These are phyloP conservation scores for Pseudeuparius sepicola DNA, from an alignment of 2,888 invertebrate species.

Conservation along the genomic window DNA sequence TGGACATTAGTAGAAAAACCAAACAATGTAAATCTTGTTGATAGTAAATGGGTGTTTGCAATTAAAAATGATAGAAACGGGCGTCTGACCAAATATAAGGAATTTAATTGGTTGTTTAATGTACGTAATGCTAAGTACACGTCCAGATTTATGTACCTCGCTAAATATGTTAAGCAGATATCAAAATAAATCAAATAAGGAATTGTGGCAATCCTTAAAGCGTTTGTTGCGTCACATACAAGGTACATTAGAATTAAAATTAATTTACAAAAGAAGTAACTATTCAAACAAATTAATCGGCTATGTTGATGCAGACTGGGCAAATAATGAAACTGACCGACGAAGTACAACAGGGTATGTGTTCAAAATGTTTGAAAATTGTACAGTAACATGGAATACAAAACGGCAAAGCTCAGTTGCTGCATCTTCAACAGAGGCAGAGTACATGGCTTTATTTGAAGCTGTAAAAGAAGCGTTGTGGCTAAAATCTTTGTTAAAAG, in stretches of 20 bases:
- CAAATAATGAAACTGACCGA: constrained; percentile 13
- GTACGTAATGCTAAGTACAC: too few relatives aligned
- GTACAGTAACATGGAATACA: too few relatives aligned
- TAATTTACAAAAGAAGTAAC: constrained; percentile 6
- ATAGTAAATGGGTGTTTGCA: too few relatives aligned
- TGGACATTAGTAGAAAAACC: too few relatives aligned
- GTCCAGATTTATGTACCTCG: too few relatives aligned
- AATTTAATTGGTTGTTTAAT: too few relatives aligned
- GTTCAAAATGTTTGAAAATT: too few relatives aligned
- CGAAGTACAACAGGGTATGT: constrained; percentile 23
- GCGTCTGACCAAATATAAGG: too few relatives aligned
- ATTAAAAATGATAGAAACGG: too few relatives aligned
- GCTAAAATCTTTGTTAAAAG: too few relatives aligned
- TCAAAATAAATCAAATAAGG: too few relatives aligned
- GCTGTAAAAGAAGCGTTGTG: constrained; percentile 29
- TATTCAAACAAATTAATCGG: constrained; percentile 1
- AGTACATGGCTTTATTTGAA: constrained; percentile 24
- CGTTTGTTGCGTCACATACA: constrained; percentile 5
- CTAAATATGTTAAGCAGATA: constrained; percentile 26
- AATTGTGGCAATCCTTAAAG: constrained; percentile 22
- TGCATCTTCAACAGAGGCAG: constrained; percentile 26
- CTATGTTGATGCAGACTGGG: constrained; percentile 14
- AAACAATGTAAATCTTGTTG: too few relatives aligned
- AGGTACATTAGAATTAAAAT: background rate
- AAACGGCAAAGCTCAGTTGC: constrained; percentile 29